Base-by-base conservation (phyloP, 2,888 invertebrate species). In the Eilema caniola region DNA sequence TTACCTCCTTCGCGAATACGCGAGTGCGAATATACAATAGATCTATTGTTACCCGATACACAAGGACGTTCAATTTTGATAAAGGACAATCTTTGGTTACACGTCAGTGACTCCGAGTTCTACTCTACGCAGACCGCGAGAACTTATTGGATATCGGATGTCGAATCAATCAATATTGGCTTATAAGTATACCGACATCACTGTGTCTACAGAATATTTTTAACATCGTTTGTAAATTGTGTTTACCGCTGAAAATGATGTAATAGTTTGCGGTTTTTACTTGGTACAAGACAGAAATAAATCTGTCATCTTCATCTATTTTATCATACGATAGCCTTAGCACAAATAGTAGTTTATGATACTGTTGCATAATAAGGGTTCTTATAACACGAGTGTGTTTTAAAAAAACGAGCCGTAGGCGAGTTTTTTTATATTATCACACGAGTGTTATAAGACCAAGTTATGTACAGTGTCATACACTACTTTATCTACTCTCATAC, bases 21-120 rank as follows among this genome's bases (percentile, higher is more conserved):
- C 47, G 7, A 47, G 47, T 47, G 47, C 2, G 47, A 47, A 20
- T 47, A 47, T 53, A n/a, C 53, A 53, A 53, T 53, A 53, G 16
- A 53, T 47, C 47, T 47, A 7, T n/a, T 53, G 53, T 8, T 53
- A 53, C 53, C 10, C 20, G 53, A 53, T n/a, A n/a, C 53, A 67
- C 72, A 59, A 69, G 66, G 61, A 70, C 65, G 56, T 67, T 65
- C 66, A 67, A 70, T 70, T 63, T 73, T 66, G 59, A 62, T 76
- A 75, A 59, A 80, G 65, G 72, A 74, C 73, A 74, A 69, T 72
- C 66, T 73, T 75, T 71, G 70, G 70, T 73, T 67, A 72, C 70
- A 78, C 70, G 74, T 70, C 68, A 72, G 66, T 63, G 47, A 28
- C 61, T 71, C 64, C 74, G 66, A 65, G 61, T 69, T 75, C 67